These are phyloP conservation scores for Cheirogaleus major DNA, from an alignment of 2,797 vertebrate species.

Conservation along the genomic window DNA sequence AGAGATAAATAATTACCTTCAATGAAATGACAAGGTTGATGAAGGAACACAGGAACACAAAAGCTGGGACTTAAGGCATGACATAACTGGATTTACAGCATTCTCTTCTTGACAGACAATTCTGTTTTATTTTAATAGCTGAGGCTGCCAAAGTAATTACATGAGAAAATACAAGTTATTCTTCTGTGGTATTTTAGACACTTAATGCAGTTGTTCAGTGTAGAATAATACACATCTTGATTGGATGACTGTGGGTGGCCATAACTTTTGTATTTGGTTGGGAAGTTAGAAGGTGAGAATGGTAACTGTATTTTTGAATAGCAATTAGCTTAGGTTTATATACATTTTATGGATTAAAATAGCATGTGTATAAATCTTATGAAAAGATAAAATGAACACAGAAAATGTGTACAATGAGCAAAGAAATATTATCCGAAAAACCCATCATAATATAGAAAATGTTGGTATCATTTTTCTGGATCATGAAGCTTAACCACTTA, in stretches of 20 bases:
- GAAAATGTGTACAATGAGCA: background rate
- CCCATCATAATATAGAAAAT: background rate
- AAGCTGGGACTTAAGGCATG: background rate
- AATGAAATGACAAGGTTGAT: background rate
- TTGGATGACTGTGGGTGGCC: background rate
- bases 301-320: background rate
- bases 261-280: background rate
- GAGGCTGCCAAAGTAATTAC: background rate
- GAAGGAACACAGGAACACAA: background rate
- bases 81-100: background rate
- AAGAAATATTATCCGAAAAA: background rate
- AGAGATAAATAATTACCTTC: background rate
- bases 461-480: background rate
- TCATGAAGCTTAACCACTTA: background rate
- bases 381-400: background rate
- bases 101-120: background rate
- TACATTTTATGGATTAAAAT: background rate
- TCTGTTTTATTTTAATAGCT: background rate
- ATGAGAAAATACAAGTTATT: background rate
- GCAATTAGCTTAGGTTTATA: background rate
- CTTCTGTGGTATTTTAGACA: background rate
- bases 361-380: background rate
- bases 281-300: background rate
- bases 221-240: background rate
- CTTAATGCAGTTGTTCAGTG: background rate